These are phyloP conservation scores for Plumapathes pennacea DNA, from an alignment of 92 coral and sea anemone genomes.

Conservation along the genomic window DNA sequence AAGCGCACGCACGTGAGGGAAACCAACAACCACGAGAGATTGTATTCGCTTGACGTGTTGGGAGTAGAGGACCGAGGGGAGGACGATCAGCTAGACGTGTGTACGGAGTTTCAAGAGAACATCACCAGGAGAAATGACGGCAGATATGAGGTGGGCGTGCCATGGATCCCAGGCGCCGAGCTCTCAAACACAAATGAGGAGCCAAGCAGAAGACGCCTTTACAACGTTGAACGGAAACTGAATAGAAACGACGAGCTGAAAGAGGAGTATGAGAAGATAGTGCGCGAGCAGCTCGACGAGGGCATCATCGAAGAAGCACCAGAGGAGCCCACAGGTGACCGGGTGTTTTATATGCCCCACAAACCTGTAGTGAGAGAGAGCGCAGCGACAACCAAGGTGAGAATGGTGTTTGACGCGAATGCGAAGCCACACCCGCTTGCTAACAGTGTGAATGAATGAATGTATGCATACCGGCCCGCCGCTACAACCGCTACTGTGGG, in stretches of 20 bases:
- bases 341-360: slow-evolving; percentile 44
- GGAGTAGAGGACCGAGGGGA: slow-evolving; percentile 39
- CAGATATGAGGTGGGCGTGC: slow-evolving; percentile 43
- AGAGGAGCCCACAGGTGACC: slow-evolving; percentile 9
- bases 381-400: slow-evolving; percentile 51
- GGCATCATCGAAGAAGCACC: slow-evolving; percentile 24
- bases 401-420: slow-evolving; percentile 64
- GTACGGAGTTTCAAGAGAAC: slow-evolving; percentile 39
- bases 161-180: slow-evolving; percentile 44
- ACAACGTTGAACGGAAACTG: slow-evolving; percentile 14
- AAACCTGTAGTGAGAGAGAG: slow-evolving; percentile 46
- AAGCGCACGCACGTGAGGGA: slow-evolving; percentile 36
- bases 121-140: slow-evolving; percentile 30
- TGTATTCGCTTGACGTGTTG: slow-evolving; percentile 15
- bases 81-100: slow-evolving; percentile 29
- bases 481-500: slow-evolving; percentile 63
- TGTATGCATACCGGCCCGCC: slow-evolving; percentile 55
- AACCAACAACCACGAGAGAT: slow-evolving; percentile 15
- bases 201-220: slow-evolving; percentile 14
- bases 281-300: slow-evolving; percentile 15
- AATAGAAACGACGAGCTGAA: not conserved
- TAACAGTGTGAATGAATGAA: slow-evolving; percentile 47
- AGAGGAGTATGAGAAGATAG: slow-evolving; percentile 11
- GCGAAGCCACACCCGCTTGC: slow-evolving; percentile 51
- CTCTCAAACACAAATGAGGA: slow-evolving; percentile 31